Evolutionary conservation across 2,888 invertebrate species (phyloP).

Genomic region (Gortyna flavago): DNA sequence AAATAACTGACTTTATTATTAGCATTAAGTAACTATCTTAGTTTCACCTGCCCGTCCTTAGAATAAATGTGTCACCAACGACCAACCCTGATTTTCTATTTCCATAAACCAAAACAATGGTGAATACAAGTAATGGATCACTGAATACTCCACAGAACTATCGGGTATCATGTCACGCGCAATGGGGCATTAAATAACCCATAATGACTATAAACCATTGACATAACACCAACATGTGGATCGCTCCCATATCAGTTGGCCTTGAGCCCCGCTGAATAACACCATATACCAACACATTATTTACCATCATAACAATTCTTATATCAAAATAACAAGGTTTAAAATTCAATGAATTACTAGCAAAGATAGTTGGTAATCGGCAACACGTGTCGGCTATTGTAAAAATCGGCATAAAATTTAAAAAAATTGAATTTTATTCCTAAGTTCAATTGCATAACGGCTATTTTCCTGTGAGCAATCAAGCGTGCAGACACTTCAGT

Average conservation of each 20-base stretch:
- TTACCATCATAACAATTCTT: conserved; percentile 55
- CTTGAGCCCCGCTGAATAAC: conserved; percentile 63
- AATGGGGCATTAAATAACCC: conserved; percentile 60
- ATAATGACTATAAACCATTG: conserved; percentile 40
- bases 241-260: conserved; percentile 60
- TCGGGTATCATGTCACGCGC: conserved; percentile 51
- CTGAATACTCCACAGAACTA: conserved; percentile 43
- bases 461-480: conserved; percentile 56
- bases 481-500: neutral
- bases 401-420: conserved; percentile 47
- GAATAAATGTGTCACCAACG: conserved; percentile 2
- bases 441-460: conserved; percentile 40
- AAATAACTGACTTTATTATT: neutral
- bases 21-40: neutral
- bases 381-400: conserved; percentile 63
- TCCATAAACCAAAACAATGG: conserved; percentile 51
- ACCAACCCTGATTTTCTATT: conserved; percentile 8
- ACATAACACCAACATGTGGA: conserved; percentile 54
- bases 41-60: neutral
- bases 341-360: conserved; percentile 10
- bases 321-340: conserved; percentile 8
- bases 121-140: conserved; percentile 47
- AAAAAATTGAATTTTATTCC: conserved; percentile 52
- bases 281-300: conserved; percentile 43
- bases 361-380: conserved; percentile 15